Evolutionary conservation across 2,113 vertebrate species (phyloP), one percentile per base, ranked within the genome.

Genomic region (Aplodontia rufa): DNA sequence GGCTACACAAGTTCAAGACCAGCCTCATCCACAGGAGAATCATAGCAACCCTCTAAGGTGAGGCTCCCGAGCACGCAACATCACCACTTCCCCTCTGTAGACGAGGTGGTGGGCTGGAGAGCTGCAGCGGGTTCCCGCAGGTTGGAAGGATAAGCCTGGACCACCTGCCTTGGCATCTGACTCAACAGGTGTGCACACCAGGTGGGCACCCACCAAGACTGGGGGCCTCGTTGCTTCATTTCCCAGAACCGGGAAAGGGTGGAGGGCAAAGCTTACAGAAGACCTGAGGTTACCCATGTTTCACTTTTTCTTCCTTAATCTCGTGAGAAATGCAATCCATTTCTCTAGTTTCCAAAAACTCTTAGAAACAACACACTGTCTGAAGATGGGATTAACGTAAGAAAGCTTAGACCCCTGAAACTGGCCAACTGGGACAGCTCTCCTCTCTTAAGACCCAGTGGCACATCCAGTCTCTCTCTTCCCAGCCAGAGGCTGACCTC

Each of bases 81-180:
- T 17, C 28, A 8, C 55, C 0, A 11, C 24, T 11, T 64, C 16
- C 35, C 35, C 35, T 8, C 3, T 1, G 0, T 22, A 55, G 51
- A 24, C 3, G 4, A 88, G 13, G 35, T 40, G 3, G 32, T 2
- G 13, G 35, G 7, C 12, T 3, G 64, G 74, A 42, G 11, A 8
- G 51, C 0, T 5, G 1, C n/a, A 20, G 14, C 22, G 10, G 55
- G 28, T 16, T 47, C 74, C 35, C 32, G 71, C 30, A 66, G 45
- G 37, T 22, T 26, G 2, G 17, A 28, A 5, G 30, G 20, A 24
- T 13, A 22, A 87, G 60, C 17, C 32, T 7, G 22, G 17, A 42
- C 35, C 11, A 17, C 71, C 12, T 9, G 19, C 22, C 4, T 1
- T 2, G 60, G 7, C 49, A 26, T 79, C 32, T 12, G 55, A 45